Evolutionary conservation across 2,888 invertebrate species (phyloP), one percentile per base, ranked within the genome.

Genomic region (Hypsopygia costalis): DNA sequence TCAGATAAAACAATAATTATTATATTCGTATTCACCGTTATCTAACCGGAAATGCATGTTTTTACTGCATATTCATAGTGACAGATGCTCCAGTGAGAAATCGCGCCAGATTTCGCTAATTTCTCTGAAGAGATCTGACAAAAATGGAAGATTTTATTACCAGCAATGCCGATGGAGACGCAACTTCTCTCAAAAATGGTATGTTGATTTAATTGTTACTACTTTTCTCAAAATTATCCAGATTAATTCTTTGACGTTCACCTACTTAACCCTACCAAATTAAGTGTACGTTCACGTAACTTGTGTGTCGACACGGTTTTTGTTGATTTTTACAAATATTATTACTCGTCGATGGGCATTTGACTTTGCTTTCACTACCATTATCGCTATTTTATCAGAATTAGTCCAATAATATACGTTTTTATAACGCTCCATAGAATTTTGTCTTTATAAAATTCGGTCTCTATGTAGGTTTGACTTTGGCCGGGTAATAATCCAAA

Each of bases 1-100:
- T 27, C 5, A 21, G 11, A 6, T 30, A 2, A 8, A 31, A 3
- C 6, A 4, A 8, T 9, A 37, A 22, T 8, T 11, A 8, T 8
- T 37, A 11, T 22, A 22, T 11, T 22, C n/a, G 11, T 20, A 25
- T 5, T 32, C 21, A 39, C 43, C 36, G 34, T 40, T 48, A 46
- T 44, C 44, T 51, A 47, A 45, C 43, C 53, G 58, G 62, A 74
- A 69, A 78, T 80, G 72, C 50, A 50, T 45, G 50, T 55, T 60
- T 52, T 53, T 62, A 64, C 55, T 54, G 51, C 49, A 43, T 58
- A 57, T 56, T 62, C 46, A 43, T 47, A 70, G 74, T 83, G 79
- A 77, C 86, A 81, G 74, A 79, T 81, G 79, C 70, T 74, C 62
- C 60, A 56, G 69, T 71, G 68, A 44, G 71, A 73, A 69, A 71